These are phyloP conservation scores for Ptychochromis oligacanthus DNA, from an alignment of 2,113 vertebrate species.

Conservation along the genomic window DNA sequence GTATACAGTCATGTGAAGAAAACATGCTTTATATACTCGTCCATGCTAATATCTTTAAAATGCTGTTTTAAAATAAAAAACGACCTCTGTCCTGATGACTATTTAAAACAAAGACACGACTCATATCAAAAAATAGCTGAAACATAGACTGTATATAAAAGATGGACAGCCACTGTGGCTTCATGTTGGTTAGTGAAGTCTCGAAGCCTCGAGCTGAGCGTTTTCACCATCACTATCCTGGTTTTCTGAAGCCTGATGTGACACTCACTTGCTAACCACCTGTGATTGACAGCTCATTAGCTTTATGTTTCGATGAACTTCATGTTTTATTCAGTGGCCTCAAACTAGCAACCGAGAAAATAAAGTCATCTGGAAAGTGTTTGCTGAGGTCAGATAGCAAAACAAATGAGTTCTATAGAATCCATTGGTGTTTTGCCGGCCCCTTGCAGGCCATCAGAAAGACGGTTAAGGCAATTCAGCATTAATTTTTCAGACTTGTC, in stretches of 20 bases:
- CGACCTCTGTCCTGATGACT: not conserved
- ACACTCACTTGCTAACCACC: not conserved
- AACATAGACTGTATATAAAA: not conserved
- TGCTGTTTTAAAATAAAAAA: not conserved
- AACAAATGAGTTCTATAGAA: too few species aligned
- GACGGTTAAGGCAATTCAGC: not conserved
- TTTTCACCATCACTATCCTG: not conserved
- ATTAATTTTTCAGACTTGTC: not conserved
- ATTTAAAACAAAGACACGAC: not conserved
- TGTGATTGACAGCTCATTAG: not conserved
- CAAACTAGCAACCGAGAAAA: not conserved
- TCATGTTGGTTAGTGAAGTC: not conserved
- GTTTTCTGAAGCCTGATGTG: not conserved
- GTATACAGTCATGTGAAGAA: not conserved
- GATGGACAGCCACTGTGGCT: not conserved
- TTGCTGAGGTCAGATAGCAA: too few species aligned
- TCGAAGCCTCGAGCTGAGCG: accelerated
- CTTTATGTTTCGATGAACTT: too few species aligned
- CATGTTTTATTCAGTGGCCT: not conserved
- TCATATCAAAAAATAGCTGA: not conserved
- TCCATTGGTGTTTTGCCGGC: too few species aligned
- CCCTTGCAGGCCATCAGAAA: too few species aligned
- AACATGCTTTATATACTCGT: not conserved
- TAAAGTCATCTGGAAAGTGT: not conserved
- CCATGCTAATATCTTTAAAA: not conserved